Evolutionary conservation across 2,797 vertebrate genomes (phyloP).

Genomic region (Notamacropus eugenii): DNA sequence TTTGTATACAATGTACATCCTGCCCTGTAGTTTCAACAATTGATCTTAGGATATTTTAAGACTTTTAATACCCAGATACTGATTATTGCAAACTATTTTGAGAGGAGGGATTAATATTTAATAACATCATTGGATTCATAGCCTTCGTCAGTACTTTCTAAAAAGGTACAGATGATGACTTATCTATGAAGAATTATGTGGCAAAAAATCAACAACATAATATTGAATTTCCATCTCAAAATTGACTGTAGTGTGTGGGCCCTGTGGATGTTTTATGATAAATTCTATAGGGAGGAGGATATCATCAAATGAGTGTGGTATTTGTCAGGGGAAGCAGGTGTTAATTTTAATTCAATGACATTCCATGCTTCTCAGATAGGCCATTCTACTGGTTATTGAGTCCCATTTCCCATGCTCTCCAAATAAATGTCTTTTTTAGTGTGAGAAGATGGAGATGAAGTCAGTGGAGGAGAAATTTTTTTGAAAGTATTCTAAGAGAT

Average conservation of each 20-base stretch:
- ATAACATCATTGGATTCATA: background rate
- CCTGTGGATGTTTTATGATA: background rate
- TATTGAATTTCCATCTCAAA: constrained; percentile 25
- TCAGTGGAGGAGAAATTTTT: background rate
- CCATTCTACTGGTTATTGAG: background rate
- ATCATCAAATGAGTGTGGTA: background rate
- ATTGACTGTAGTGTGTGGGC: background rate
- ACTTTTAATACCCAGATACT: background rate
- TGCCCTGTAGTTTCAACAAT: background rate
- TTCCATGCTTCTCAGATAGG: background rate
- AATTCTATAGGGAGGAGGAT: background rate
- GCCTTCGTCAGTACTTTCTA: background rate
- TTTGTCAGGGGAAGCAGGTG: constrained; percentile 5
- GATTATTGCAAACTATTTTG: background rate
- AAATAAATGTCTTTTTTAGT: background rate
- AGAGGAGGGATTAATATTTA: background rate
- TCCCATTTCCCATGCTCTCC: background rate
- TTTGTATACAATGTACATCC: background rate
- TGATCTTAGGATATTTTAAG: background rate
- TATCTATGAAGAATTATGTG: background rate
- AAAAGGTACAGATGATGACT: background rate
- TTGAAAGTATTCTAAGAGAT: too few species aligned
- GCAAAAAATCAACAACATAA: background rate
- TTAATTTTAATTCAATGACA: background rate
- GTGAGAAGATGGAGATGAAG: background rate